A percentile compares a stretch with the other conserved stretches of the same genome.
phyloP scores from a whole-genome alignment of 2,113 vertebrate species.

The Anser cygnoides region DNA sequence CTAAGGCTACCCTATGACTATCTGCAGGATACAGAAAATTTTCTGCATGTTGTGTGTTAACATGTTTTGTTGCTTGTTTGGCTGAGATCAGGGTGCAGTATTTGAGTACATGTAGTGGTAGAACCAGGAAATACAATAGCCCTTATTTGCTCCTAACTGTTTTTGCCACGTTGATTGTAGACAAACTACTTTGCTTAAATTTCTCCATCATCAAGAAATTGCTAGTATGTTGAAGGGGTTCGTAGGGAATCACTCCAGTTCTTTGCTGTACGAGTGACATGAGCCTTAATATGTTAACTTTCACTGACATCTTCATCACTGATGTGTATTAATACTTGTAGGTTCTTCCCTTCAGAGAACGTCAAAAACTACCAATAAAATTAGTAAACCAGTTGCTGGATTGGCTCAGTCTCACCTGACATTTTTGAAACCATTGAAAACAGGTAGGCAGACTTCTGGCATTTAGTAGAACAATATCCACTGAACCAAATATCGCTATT shows the following conservation, averaged over 20 bases:
- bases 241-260: not conserved
- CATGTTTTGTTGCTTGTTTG: not conserved
- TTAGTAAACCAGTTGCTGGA: slow-evolving; percentile 70
- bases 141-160: not conserved
- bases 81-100: not conserved
- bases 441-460: slow-evolving; percentile 75
- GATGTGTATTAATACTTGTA: slow-evolving; percentile 34
- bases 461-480: not conserved
- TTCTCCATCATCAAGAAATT: not conserved
- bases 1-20: too few species aligned
- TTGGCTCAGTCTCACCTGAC: slow-evolving; percentile 87
- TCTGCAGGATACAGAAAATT: not conserved
- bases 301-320: not conserved
- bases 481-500: not conserved
- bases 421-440: slow-evolving; percentile 86
- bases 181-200: not conserved
- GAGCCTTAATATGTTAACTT: not conserved
- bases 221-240: not conserved
- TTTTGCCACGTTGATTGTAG: not conserved
- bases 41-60: not conserved
- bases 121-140: not conserved
- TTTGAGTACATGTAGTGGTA: too few species aligned
- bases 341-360: slow-evolving; percentile 51
- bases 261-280: not conserved
- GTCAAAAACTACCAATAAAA: slow-evolving; percentile 44